A percentile compares a stretch with the other conserved stretches of the same genome.
These are phyloP conservation scores for Pseudachorutes palmiensis DNA, from an alignment of 1,140 invertebrate species.

Conservation along the genomic window DNA sequence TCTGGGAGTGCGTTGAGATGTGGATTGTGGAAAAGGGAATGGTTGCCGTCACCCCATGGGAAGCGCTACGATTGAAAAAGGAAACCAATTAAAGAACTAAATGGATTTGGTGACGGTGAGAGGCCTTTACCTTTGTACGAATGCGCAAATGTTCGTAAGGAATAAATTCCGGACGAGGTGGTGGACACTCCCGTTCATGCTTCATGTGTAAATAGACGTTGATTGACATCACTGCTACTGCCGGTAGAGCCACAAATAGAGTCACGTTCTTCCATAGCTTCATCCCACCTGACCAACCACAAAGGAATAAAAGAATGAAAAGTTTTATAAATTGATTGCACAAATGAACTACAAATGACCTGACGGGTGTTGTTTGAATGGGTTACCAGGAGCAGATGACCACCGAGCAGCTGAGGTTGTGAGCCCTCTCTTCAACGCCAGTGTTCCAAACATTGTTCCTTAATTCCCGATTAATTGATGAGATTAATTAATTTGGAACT, in stretches of 20 bases:
- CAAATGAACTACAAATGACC: neutral
- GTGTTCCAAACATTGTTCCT: neutral
- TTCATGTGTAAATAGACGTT: constrained; percentile 57
- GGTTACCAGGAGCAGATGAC: neutral
- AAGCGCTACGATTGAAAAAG: constrained; percentile 54
- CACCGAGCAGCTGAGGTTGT: neutral
- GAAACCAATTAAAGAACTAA: constrained; percentile 6
- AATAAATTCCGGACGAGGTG: constrained; percentile 52
- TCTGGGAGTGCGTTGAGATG: constrained; percentile 66
- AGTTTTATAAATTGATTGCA: neutral
- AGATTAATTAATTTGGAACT: too few relatives aligned
- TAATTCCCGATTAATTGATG: neutral
- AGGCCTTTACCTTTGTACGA: too few relatives aligned
- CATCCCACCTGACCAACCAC: constrained; percentile 38
- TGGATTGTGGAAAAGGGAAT: constrained; percentile 74
- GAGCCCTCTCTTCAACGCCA: neutral
- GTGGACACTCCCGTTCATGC: constrained; percentile 38
- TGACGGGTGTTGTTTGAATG: neutral
- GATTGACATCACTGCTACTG: constrained; percentile 56
- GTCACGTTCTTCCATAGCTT: constrained; percentile 64
- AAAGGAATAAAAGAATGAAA: neutral
- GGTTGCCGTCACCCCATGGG: constrained; percentile 83
- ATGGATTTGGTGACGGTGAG: too few relatives aligned
- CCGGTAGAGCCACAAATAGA: constrained; percentile 62
- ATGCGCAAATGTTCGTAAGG: constrained; percentile 66